Percentiles rank a stretch among this genome's conserved stretches.
phyloP scores from a whole-genome alignment of 1,140 invertebrate genomes.

The Eriosoma lanigerum region DNA sequence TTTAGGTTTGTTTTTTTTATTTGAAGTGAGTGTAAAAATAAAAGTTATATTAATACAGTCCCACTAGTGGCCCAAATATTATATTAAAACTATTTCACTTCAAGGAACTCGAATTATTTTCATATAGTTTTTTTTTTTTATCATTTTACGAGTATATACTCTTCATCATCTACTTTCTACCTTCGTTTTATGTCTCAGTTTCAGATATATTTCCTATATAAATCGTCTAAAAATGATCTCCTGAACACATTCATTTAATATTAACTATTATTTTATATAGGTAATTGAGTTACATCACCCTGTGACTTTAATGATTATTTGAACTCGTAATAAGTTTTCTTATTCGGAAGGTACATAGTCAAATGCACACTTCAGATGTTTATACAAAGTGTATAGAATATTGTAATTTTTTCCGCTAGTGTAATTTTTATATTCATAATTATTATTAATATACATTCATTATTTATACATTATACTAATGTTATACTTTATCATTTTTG shows the following conservation, averaged over 20 bases:
- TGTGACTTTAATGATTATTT: neutral
- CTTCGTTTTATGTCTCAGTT: conserved; percentile 20
- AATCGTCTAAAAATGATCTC: neutral
- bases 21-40: too few relatives aligned
- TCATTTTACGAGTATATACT: conserved; percentile 11
- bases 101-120: neutral
- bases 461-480: too few relatives aligned
- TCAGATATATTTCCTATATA: conserved; percentile 3
- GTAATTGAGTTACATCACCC: too few relatives aligned
- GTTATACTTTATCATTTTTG: too few relatives aligned
- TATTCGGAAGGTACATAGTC: neutral
- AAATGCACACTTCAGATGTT: too few relatives aligned
- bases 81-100: conserved; percentile 18
- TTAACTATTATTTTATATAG: neutral
- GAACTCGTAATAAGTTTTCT: neutral
- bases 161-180: conserved; percentile 6
- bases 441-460: too few relatives aligned
- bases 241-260: neutral
- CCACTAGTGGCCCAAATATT: neutral
- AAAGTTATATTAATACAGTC: too few relatives aligned
- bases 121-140: neutral
- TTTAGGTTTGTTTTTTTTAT: neutral
- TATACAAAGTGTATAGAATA: too few relatives aligned
- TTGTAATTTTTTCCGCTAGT: too few relatives aligned
- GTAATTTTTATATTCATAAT: too few relatives aligned